Base-by-base conservation (phyloP, 2,888 invertebrate genomes). In the Eupsilia transversa region DNA sequence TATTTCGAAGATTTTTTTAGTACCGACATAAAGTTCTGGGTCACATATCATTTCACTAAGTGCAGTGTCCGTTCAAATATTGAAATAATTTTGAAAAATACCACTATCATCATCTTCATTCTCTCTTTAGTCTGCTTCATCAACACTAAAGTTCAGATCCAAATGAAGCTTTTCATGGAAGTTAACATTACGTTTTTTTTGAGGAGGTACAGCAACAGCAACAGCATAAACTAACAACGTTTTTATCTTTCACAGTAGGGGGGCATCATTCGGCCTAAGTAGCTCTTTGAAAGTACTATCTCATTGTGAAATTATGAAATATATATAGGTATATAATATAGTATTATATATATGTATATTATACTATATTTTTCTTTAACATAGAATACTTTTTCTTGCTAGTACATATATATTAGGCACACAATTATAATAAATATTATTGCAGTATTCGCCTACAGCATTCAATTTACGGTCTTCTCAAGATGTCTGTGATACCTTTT, bases 391-490 rank as follows among this genome's bases (percentile, higher is more conserved):
- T 56, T 43, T 57, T 72, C 41, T 63, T 54, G 27, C 14, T 41
- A 41, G 20, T 46, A 46, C 46, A 9, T 5, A 56, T 54, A 74
- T 79, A 35, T 20, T 57, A 43, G 14, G 41, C 20, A 49, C 10
- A 61, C 43, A 63, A 56, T 73, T 78, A 54, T n/a, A 38, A 33
- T 35, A 6, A n/a, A n/a, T 52, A 41, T 14, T 33, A 72, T 9
- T 68, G 23, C 56, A 68, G 38, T 30, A 59, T 30, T 17, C 30
- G 38, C 43, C 57, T 30, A 63, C 65, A 38, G 12, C 9, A n/a
- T 30, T 38, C 23, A 46, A 35, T 63, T 67, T 14, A 57, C 67
- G 10, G 20, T 1, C 60, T 61, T 46, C n/a, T 35, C 12, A 56
- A 66, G 54, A 49, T 27, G 35, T 63, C 43, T 49, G 65, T 35